Base-by-base conservation (phyloP, 2,113 vertebrate genomes). In the Vidua chalybeata region DNA sequence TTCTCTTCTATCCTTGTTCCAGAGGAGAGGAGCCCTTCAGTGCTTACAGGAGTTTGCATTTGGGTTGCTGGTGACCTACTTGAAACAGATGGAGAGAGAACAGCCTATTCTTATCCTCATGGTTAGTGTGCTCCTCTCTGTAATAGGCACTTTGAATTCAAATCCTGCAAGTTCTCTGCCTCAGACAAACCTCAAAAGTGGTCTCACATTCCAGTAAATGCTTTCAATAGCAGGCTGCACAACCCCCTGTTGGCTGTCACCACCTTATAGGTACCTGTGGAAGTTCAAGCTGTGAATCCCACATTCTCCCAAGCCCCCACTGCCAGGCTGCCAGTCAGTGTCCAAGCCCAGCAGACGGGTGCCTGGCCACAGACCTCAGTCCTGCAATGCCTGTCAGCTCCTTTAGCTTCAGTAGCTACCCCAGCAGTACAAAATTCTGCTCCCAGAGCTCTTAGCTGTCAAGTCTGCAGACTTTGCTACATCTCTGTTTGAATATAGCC, bases 61-160 rank as follows among this genome's bases (percentile, higher is more conserved):
- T 71, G 80, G 9, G 39, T 80, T 93, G 64, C n/a, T 6, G 1
- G 48, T 87, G 94, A 96, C 94, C 94, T 95, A 84, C 83, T 96
- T 97, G 78, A 68, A 90, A n/a, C 93, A 94, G 90, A 95, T 87
- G 95, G 80, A 84, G 68, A 64, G 41, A 78, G 83, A 95, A 67
- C 93, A 94, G 45, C 52, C 76, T 90, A 67, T 93, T 93, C 59
- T 63, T 74, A 73, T 52, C 73, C 73, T 74, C 26, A 28, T 41
- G 56, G 55, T 35, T 62, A 27, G 21, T 13, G 11, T 11, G 46
- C 19, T 84, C 15, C 51, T 77, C 79, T 66, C 59, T 63, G 48
- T 67, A 75, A 88, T 3, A 58, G 63, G 33, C 23, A 43, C 21
- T 94, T 94, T 86, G 30, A 39, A 27, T 86, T 74, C 66, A 66